Base-by-base conservation (phyloP, 1,140 invertebrate species). In the Diorhabda elongata region DNA sequence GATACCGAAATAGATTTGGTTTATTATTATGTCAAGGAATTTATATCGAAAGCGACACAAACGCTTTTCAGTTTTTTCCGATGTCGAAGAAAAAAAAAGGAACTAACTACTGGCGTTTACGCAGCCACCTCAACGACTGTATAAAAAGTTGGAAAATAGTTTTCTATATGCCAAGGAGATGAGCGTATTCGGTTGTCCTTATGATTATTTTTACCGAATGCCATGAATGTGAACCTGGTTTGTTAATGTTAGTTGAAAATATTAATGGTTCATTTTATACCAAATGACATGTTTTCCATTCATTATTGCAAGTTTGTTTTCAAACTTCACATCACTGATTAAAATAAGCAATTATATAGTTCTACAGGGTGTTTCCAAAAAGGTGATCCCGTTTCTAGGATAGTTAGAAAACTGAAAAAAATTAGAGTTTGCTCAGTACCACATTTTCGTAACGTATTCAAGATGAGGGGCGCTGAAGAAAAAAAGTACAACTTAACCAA, bases 51-150 rank as follows among this genome's bases (percentile, higher is more conserved):
- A 9, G 43, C 5, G 9, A 44, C 61, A 62, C 42, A 42, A n/a
- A 44, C 43, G 7, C 43, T 8, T 44, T 8, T 26, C 5, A 60
- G 8, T 60, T 44, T n/a, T 63, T 42, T 63, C 61, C 47, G 26
- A 42, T 11, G 44, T 42, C 41, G 11, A 9, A 42, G 6, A 8
- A 6, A 26, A 56, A 45, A 64, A 64, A 64, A 47, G 52, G 26
- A 44, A 11, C 5, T 44, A 9, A 64, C 70, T 63, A 58, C 64
- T 67, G 69, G 70, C 44, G 57, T 56, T 47, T 64, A 56, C 69
- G 72, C 64, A 45, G 67, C 70, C 67, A 68, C 68, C 66, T 69
- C 64, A 69, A 73, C 72, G 69, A 71, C 69, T 71, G 64, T 52
- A 42, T 44, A 62, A 60, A 47, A 67, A 67, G 41, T 64, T 62